Evolutionary conservation across 1,140 invertebrate species (phyloP).

Genomic region (Drosophila lacertosa): DNA sequence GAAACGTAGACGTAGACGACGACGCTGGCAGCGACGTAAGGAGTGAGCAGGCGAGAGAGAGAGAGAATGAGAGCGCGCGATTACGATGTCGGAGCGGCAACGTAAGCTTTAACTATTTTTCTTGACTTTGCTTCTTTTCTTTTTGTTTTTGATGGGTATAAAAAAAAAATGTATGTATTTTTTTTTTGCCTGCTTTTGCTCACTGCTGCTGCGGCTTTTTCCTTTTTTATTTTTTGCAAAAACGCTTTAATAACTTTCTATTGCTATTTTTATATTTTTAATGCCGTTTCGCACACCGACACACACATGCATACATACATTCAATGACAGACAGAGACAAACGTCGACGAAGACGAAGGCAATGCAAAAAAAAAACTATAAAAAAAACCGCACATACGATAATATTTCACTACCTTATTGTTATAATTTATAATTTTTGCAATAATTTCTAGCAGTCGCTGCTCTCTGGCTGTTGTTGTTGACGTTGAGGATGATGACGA

Average conservation of each 20-base stretch:
- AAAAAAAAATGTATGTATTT: slow-evolving; percentile 42
- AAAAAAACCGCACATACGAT: slow-evolving; percentile 55
- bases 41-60: slow-evolving; percentile 2
- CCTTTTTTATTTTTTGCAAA: slow-evolving; percentile 51
- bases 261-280: slow-evolving; percentile 75
- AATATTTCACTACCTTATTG: slow-evolving; percentile 57
- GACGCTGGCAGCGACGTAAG: slow-evolving; percentile 37
- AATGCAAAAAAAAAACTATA: slow-evolving; percentile 32
- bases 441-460: slow-evolving; percentile 47
- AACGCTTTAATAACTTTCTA: slow-evolving; percentile 78
- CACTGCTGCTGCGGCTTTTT: slow-evolving; percentile 43
- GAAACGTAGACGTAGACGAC: slow-evolving; percentile 24
- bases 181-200: slow-evolving; percentile 46
- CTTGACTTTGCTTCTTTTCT: slow-evolving; percentile 26
- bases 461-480: slow-evolving; percentile 29
- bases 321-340: slow-evolving; percentile 28
- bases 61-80: slow-evolving; percentile 30
- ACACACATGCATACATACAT: slow-evolving; percentile 24
- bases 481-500: slow-evolving; percentile 31
- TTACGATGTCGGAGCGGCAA: slow-evolving; percentile 39
- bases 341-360: slow-evolving; percentile 21
- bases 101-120: slow-evolving; percentile 77
- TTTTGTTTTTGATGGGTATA: slow-evolving; percentile 19
- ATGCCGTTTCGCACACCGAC: slow-evolving; percentile 26
- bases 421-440: slow-evolving; percentile 59